Evolutionary conservation across 2,888 invertebrate genomes (phyloP).

Genomic region (Luffia ferchaultella): DNA sequence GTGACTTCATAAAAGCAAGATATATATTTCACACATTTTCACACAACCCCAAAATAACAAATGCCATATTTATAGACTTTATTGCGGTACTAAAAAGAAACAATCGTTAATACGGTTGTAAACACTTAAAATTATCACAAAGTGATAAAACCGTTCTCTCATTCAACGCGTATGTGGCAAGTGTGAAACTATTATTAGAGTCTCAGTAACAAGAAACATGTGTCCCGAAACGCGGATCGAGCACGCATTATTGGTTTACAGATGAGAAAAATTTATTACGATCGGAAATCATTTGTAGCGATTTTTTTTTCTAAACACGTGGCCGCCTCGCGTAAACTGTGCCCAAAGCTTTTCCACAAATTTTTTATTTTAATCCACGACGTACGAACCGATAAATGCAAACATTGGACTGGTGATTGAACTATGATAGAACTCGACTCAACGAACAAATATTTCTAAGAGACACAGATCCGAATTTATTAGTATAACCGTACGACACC

Average conservation of each 20-base stretch:
- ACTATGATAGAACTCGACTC: too few relatives aligned
- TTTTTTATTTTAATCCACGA: too few relatives aligned
- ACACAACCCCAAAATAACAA: too few relatives aligned
- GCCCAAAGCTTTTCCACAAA: background rate
- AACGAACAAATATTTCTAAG: too few relatives aligned
- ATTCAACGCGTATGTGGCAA: background rate
- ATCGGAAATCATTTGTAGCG: constrained; percentile 33
- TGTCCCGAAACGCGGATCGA: constrained; percentile 32
- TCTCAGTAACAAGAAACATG: constrained; percentile 36
- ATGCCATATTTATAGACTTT: too few relatives aligned
- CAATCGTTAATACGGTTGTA: background rate
- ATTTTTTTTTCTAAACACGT: background rate
- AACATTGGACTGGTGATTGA: too few relatives aligned
- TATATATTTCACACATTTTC: too few relatives aligned
- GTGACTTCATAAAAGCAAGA: too few relatives aligned
- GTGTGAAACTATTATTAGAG: constrained; percentile 6
- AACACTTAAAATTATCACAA: background rate
- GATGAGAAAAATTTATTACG: constrained; percentile 38
- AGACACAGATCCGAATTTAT: too few relatives aligned
- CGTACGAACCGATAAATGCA: too few relatives aligned
- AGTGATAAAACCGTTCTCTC: background rate
- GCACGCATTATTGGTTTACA: constrained; percentile 26
- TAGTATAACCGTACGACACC: too few relatives aligned
- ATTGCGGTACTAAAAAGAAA: too few relatives aligned
- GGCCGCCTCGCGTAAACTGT: background rate